Percentiles rank a stretch among this genome's conserved stretches.
Evolutionary conservation across 2,113 vertebrate species (phyloP).

Genomic region (Antennarius striatus): DNA sequence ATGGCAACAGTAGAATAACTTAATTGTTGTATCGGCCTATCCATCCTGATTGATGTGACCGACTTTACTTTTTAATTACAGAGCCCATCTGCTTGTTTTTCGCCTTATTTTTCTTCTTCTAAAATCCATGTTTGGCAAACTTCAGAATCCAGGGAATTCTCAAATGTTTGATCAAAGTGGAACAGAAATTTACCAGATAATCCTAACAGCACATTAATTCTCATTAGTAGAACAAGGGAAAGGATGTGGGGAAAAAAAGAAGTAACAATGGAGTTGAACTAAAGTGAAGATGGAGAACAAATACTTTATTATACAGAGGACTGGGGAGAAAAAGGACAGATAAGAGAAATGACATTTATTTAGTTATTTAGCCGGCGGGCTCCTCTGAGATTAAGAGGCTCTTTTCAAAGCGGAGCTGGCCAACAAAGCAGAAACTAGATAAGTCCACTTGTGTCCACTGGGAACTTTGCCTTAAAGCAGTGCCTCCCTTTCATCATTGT

Average conservation of each 20-base stretch:
- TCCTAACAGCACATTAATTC: constrained; percentile 7
- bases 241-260: neutral
- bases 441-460: constrained; percentile 34
- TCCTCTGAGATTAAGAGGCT: constrained; percentile 34
- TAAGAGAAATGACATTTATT: constrained; percentile 50
- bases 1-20: neutral
- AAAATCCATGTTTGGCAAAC: neutral
- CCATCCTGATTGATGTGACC: neutral
- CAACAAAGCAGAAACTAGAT: constrained; percentile 23
- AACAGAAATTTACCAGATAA: neutral
- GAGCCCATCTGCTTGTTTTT: neutral
- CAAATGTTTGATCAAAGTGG: neutral
- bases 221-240: constrained; percentile 1
- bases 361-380: constrained; percentile 37
- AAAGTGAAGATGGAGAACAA: constrained; percentile 15
- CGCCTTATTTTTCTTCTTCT: neutral
- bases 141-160: neutral
- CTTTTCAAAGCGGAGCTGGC: constrained; percentile 41
- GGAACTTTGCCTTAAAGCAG: constrained; percentile 24
- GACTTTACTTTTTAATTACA: neutral
- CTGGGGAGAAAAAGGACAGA: neutral
- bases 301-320: constrained; percentile 17
- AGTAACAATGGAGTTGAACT: constrained; percentile 1
- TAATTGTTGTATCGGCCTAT: neutral
- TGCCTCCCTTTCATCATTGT: constrained; percentile 43